These are phyloP conservation scores for Eremobia ochroleuca DNA, from an alignment of 2,888 invertebrate species.

Conservation along the genomic window DNA sequence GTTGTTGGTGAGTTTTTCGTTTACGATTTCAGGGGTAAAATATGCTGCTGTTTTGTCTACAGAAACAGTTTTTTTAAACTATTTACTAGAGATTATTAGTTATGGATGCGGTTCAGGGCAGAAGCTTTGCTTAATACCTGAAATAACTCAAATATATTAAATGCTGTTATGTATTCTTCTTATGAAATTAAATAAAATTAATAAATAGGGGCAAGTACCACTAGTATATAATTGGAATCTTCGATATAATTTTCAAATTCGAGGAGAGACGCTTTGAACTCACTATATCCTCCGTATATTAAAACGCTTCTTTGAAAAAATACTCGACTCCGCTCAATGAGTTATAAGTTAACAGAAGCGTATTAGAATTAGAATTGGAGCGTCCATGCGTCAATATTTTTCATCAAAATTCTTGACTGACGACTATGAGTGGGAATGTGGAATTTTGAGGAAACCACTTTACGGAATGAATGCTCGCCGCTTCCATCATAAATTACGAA, in stretches of 20 bases:
- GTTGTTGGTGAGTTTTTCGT: slow-evolving; percentile 95
- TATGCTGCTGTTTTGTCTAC: neutral
- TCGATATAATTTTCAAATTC: neutral
- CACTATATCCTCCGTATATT: neutral
- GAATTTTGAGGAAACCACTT: too few species aligned
- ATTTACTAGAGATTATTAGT: neutral
- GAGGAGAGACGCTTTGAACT: neutral
- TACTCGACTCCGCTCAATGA: neutral
- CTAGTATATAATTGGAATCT: too few species aligned
- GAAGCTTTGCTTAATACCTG: neutral
- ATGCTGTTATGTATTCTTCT: neutral
- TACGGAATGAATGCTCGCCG: too few species aligned
- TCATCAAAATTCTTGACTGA: neutral
- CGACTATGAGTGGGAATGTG: neutral
- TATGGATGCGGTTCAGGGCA: neutral
- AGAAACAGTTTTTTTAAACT: neutral
- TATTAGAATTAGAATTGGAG: too few species aligned
- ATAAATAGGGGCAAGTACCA: too few species aligned
- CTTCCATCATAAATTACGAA: too few species aligned
- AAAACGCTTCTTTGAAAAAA: neutral
- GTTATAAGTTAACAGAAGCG: neutral
- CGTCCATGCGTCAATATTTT: too few species aligned
- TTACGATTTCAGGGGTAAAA: neutral
- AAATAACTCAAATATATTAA: neutral
- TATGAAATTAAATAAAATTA: neutral